Conservation (phyloP, 2,113 vertebrate genomes). For the Pituophis catenifer region DNA sequence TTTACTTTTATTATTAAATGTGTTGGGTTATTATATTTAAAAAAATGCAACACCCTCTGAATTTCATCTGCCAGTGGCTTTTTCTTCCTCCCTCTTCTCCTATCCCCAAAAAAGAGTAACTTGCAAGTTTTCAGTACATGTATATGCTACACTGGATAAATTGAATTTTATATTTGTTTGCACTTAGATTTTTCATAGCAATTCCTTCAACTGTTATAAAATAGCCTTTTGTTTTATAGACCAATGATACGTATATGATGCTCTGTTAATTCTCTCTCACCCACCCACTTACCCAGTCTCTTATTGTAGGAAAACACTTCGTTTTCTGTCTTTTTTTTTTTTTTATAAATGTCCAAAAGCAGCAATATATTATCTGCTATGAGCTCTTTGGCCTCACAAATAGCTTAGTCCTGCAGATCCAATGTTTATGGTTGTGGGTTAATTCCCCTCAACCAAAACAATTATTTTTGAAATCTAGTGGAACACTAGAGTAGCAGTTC, state of each 20-base stretch:
- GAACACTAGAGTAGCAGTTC: not conserved
- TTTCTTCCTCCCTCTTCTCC: slow-evolving; percentile 58
- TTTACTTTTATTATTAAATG: slow-evolving; percentile 84
- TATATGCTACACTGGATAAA: slow-evolving; percentile 80
- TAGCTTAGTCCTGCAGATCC: slow-evolving; percentile 42
- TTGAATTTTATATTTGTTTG: slow-evolving; percentile 58
- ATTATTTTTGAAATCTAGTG: slow-evolving; percentile 18
- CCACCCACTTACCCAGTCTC: not conserved
- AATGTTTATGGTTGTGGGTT: slow-evolving; percentile 35
- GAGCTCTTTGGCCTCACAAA: slow-evolving; percentile 45
- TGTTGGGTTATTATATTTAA: slow-evolving; percentile 77
- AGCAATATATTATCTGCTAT: slow-evolving; percentile 30
- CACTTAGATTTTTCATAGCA: slow-evolving; percentile 71
- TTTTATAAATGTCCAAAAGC: slow-evolving; percentile 21
- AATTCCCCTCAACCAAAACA: slow-evolving; percentile 18
- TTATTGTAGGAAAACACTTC: slow-evolving; percentile 55
- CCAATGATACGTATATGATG: slow-evolving; percentile 59
- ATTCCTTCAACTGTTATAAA: slow-evolving; percentile 64
- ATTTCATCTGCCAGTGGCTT: slow-evolving; percentile 71
- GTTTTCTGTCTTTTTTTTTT: slow-evolving; percentile 34
- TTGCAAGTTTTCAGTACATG: slow-evolving; percentile 78
- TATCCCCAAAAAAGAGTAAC: slow-evolving; percentile 62
- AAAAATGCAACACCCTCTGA: slow-evolving; percentile 68
- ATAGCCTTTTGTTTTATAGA: slow-evolving; percentile 64
- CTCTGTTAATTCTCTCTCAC: slow-evolving; percentile 23